phyloP scores from a whole-genome alignment of 2,888 invertebrate genomes.

The Trichacis sp. region DNA sequence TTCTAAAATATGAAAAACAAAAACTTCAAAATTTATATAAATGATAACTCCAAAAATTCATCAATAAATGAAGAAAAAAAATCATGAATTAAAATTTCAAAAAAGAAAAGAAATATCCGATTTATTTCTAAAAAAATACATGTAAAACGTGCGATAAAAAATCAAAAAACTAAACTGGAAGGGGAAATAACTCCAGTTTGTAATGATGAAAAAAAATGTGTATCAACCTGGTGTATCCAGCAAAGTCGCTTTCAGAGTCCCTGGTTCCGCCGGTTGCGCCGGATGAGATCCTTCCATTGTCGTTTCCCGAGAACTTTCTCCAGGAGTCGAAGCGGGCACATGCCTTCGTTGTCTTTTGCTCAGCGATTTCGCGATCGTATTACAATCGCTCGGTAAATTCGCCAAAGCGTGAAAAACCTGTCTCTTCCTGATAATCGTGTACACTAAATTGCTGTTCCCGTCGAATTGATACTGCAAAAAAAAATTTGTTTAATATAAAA shows the following conservation, averaged over 20 bases:
- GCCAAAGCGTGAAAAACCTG: slow-evolving; percentile 97
- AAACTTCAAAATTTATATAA: too few species aligned
- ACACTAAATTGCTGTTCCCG: slow-evolving; percentile 97
- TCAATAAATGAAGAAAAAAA: too few species aligned
- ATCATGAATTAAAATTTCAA: too few species aligned
- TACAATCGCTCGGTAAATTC: slow-evolving; percentile 95
- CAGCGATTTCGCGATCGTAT: slow-evolving; percentile 85
- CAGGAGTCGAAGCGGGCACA: slow-evolving; percentile 62
- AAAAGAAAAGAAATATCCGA: too few species aligned
- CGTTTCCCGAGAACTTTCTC: slow-evolving; percentile 74
- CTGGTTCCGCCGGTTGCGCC: slow-evolving; percentile 89
- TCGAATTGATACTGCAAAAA: slow-evolving; percentile 63
- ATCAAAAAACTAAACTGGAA: too few species aligned
- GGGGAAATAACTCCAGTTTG: too few species aligned
- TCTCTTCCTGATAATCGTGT: slow-evolving; percentile 98
- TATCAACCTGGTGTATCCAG: slow-evolving; percentile 94
- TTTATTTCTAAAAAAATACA: too few species aligned
- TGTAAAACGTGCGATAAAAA: background rate
- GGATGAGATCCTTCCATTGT: slow-evolving; percentile 87
- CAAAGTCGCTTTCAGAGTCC: slow-evolving; percentile 89
- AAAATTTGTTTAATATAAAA: too few species aligned
- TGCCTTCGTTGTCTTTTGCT: slow-evolving; percentile 72
- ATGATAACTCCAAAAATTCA: too few species aligned
- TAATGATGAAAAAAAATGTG: too few species aligned
- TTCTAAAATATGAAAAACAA: too few species aligned